phyloP scores from a whole-genome alignment of 1,140 invertebrate genomes.

The Apis cerana region DNA sequence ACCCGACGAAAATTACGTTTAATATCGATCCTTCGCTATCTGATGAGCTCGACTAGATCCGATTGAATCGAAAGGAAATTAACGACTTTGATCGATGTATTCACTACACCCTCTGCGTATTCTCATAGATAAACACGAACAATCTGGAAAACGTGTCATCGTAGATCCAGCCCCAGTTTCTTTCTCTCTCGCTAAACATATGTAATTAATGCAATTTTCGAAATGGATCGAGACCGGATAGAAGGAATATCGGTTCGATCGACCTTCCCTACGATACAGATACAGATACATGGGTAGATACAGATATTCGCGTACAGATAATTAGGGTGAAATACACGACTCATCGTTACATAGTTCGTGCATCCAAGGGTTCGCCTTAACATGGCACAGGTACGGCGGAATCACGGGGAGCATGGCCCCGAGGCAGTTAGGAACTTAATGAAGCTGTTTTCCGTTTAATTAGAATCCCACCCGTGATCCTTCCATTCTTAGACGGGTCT shows the following conservation, averaged over 20 bases:
- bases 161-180: not conserved
- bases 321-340: constrained; percentile 47
- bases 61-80: constrained; percentile 53
- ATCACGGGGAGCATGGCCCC: constrained; percentile 58
- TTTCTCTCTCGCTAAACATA: not conserved
- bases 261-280: not conserved
- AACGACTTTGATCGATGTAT: constrained; percentile 42
- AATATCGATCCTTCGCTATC: constrained; percentile 40
- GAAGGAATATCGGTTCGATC: not conserved
- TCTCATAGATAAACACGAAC: not conserved
- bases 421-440: constrained; percentile 73
- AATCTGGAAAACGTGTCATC: constrained; percentile 9
- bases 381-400: constrained; percentile 51
- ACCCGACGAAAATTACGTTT: constrained; percentile 32
- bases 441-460: constrained; percentile 77
- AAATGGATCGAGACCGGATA: not conserved
- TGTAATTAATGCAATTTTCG: not conserved
- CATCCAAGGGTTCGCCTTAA: constrained; percentile 42
- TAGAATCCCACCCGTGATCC: constrained; percentile 74
- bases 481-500: constrained; percentile 71
- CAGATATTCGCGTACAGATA: constrained; percentile 24
- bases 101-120: not conserved
- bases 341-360: constrained; percentile 49
- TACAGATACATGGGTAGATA: not conserved
- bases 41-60: constrained; percentile 39